Conservation (phyloP, 2,113 vertebrate genomes). For the Chloebia gouldiae region DNA sequence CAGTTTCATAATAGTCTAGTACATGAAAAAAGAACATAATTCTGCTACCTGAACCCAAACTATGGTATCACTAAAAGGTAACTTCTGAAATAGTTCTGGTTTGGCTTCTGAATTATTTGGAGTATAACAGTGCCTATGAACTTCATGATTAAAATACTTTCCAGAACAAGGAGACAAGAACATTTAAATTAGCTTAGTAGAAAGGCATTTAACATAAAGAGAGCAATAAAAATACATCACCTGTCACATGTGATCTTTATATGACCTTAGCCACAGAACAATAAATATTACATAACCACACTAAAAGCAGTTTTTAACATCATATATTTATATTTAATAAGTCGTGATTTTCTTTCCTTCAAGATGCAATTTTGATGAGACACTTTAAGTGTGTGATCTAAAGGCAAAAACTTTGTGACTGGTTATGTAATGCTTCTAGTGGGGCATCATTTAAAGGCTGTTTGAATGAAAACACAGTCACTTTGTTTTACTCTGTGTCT, state of each 20-base stretch:
- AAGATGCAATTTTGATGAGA: conserved; percentile 70
- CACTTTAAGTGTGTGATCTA: conserved; percentile 63
- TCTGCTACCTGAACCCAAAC: neutral
- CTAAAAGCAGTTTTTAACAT: conserved; percentile 65
- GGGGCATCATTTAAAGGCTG: conserved; percentile 5
- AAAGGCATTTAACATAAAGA: conserved; percentile 61
- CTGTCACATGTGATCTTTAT: conserved; percentile 65
- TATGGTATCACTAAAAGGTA: neutral
- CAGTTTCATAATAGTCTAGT: neutral
- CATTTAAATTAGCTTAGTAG: conserved; percentile 59
- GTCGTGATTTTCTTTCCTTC: conserved; percentile 62
- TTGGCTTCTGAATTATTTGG: conserved; percentile 52
- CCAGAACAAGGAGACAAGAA: conserved; percentile 61
- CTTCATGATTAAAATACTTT: conserved; percentile 50
- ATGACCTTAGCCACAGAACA: conserved; percentile 65
- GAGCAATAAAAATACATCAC: conserved; percentile 58
- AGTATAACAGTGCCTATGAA: conserved; percentile 23
- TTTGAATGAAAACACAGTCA: conserved; percentile 18
- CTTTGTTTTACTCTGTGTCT: neutral
- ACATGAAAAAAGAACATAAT: neutral
- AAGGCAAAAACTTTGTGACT: conserved; percentile 57
- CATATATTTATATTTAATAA: conserved; percentile 68
- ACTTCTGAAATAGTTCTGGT: conserved; percentile 21
- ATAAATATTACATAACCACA: conserved; percentile 67
- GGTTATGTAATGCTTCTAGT: conserved; percentile 65